Base-by-base conservation (phyloP, 2,888 invertebrate species). In the Entomobrya proxima region DNA sequence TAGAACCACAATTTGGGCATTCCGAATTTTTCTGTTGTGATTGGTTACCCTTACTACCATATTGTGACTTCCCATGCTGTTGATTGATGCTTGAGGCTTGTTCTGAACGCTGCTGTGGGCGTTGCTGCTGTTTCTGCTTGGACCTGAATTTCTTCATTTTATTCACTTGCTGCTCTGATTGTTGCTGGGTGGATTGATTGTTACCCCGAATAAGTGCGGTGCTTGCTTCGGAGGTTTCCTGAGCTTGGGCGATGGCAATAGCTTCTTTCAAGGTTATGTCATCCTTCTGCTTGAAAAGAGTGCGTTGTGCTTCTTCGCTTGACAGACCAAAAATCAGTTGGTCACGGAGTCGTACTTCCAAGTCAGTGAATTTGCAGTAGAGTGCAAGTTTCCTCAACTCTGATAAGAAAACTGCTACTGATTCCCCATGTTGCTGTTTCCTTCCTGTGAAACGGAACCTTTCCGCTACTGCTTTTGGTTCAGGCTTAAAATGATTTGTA, bases 301-400 rank as follows among this genome's bases (percentile, higher is more conserved):
- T 1, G 18, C 67, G n/a, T 40, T 85, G 85, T 7, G 79, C 40
- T 3, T 24, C 24, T 35, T 80, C 58, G 32, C 35, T 55, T 7
- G 24, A 1, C n/a, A 85, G 32, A 0, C 85, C 85, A 32, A 85
- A 61, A 13, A 80, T 85, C 37, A 85, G 58, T 21, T 85, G 85
- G 40, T 85, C 85, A 2, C 81, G 27, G 2, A 82, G 9, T 3
- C 69, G 3, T 5, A 11, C 11, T 18, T 76, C 50, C 27, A 82
- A 15, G 3, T 76, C 75, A 3, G 13, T 82, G 37, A 83, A 83
- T 15, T 86, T 80, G 32, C 85, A 85, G 18, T 67, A 9, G 15
- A 27, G 24, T 0, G 85, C 85, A 0, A 80, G 35, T 5, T 32
- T 55, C 3, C 85, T 13, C 30, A 85, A 27, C 1, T 27, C 55